phyloP scores from a whole-genome alignment of 2,797 vertebrate species.

The Leptoclinus maculatus region DNA sequence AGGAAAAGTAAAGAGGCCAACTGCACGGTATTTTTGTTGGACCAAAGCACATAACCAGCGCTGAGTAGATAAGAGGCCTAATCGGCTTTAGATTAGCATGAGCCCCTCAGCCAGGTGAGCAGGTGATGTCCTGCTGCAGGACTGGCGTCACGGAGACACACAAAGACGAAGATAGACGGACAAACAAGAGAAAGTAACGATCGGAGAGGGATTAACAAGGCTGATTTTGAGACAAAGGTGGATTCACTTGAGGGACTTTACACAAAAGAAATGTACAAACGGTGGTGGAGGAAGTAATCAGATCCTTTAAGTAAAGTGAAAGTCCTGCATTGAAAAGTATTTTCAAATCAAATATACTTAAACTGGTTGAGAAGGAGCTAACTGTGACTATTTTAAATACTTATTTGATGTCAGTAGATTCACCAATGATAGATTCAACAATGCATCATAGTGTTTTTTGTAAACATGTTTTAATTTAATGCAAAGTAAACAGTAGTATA shows the following conservation, averaged over 20 bases:
- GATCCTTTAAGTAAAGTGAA: neutral
- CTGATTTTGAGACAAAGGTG: neutral
- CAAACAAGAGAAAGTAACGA: constrained; percentile 47
- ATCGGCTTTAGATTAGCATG: constrained; percentile 82
- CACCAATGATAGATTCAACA: neutral
- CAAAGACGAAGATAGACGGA: constrained; percentile 12
- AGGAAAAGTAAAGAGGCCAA: constrained; percentile 68
- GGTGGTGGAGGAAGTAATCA: neutral
- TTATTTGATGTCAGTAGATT: neutral
- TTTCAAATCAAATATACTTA: too few species aligned
- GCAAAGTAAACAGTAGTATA: too few species aligned
- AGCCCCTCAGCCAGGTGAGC: constrained; percentile 77
- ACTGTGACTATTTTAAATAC: neutral
- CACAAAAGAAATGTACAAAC: neutral
- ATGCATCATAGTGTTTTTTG: neutral
- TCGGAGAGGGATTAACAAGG: neutral
- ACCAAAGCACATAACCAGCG: constrained; percentile 81
- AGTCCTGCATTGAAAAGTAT: neutral
- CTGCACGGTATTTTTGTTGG: constrained; percentile 78
- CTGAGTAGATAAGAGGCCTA: constrained; percentile 84
- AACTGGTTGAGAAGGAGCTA: neutral
- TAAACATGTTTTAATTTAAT: neutral
- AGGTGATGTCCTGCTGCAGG: constrained; percentile 66
- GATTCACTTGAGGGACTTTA: neutral
- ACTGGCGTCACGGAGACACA: constrained; percentile 41